Evolutionary conservation across 1,140 invertebrate species (phyloP).

Genomic region (Diorhabda elongata): DNA sequence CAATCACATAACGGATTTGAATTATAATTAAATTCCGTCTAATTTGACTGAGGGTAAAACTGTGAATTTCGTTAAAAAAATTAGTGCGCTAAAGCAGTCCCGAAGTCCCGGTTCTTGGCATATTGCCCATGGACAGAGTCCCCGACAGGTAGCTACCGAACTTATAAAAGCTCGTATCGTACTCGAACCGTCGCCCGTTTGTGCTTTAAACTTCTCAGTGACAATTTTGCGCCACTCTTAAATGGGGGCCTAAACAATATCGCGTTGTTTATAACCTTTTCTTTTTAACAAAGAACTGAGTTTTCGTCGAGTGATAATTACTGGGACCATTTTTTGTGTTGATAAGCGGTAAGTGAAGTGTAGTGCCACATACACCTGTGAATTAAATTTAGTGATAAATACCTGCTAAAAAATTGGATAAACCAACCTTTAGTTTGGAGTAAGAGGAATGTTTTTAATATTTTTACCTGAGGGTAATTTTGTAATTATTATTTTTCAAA

Average conservation of each 20-base stretch:
- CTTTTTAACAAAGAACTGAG: constrained; percentile 19
- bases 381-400: neutral
- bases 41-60: constrained; percentile 2
- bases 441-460: constrained; percentile 7
- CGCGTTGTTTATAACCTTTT: constrained; percentile 33
- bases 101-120: constrained; percentile 37
- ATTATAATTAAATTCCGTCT: constrained; percentile 10
- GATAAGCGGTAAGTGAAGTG: constrained; percentile 36
- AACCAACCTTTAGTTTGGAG: neutral
- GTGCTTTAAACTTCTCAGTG: constrained; percentile 41
- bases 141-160: constrained; percentile 47
- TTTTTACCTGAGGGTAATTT: constrained; percentile 2
- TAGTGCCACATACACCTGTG: constrained; percentile 6
- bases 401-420: neutral
- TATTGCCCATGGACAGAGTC: constrained; percentile 36
- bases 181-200: constrained; percentile 42
- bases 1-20: too few species aligned
- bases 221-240: constrained; percentile 22
- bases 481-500: neutral
- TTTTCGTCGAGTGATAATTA: constrained; percentile 30
- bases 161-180: constrained; percentile 45
- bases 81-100: constrained; percentile 10
- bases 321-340: constrained; percentile 38
- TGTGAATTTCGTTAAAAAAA: constrained; percentile 10
- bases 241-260: constrained; percentile 47